Evolutionary conservation across 1,140 invertebrate genomes (phyloP), one percentile per base, ranked within the genome.

Genomic region (Chrysoperla carnea): DNA sequence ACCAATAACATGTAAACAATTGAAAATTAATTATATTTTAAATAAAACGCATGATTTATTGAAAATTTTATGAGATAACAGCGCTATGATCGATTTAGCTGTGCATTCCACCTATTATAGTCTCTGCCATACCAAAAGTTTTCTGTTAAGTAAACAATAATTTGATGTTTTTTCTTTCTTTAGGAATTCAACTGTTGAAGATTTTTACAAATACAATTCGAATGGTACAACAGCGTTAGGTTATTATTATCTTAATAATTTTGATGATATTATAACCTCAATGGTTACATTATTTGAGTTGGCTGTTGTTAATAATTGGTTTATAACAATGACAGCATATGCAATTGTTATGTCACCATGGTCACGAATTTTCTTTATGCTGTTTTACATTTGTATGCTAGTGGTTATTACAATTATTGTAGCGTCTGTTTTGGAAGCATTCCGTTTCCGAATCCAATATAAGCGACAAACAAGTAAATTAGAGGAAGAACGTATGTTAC

Each of bases 241-340:
- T 11, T 89, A 84, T 61, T 93, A 91, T 59, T 90, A 89, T 57
- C 62, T 90, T 36, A 90, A 91, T 59, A 88, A 81, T 51, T 92
- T 91, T 63, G 73, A 83, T 48, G 76, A 84, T 61, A 59, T 84
- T 6, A 61, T 81, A 46, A 72, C 74, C 9, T 80, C 78, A 52
- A 68, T 67, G 53, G 84, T 92, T 40, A 90, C 87, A 0, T 60
- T 93, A 40, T 93, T 93, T 66, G 87, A 92, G 62, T 63, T 92
- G 47, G 91, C 86, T 6, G 84, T 90, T 12, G 83, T 89, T 28
- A 91, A 90, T 62, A 90, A 90, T 58, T 84, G 81, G 81, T 88
- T 84, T 59, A 84, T 91, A 42, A 73, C 88, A n/a, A 92, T 92
- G 88, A 84, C 89, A 56, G 83, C 82, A 9, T 90, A 82, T 60